Base-by-base conservation (phyloP, 2,797 vertebrate genomes). In the Rhinichthys osculus region DNA sequence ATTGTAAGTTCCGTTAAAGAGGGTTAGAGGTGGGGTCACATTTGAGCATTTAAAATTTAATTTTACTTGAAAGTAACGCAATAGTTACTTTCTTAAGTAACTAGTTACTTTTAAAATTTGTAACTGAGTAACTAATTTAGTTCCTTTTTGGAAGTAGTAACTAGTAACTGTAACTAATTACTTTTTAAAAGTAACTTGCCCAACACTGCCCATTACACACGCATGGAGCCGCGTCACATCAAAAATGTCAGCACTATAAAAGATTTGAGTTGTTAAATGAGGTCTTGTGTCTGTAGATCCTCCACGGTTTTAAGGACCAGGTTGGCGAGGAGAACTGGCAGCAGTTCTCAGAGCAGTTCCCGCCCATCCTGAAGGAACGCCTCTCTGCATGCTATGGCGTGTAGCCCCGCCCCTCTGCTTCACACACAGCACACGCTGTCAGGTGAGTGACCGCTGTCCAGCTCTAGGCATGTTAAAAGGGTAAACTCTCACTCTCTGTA, bases 301-400 rank as follows among this genome's bases (percentile, higher is more conserved):
- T 98, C 76, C 97, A 98, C 0, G 97, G 97, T 64, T 98, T 98
- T 93, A 98, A 98, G 94, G 97, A 98, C 90, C 97, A 98, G 92
- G 97, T 98, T 0, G 97, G 97, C 1, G 97, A 97, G 92, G 97
- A 98, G 86, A 98, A 98, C 93, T 98, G 97, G 97, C 97, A 97
- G 90, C 97, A 98, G 94, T 98, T 98, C 88, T 98, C 97, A 0
- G 97, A 98, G 93, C 97, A 98, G 95, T 98, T 98, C 91, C 97
- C 97, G 0, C 97, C 97, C 1, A 94, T 98, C 92, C 95, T 98
- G 89, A 98, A 98, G 94, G 97, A 98, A 90, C 94, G 97, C 90
- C 95, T 98, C 93, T 96, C 97, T 74, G 97, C 97, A 66, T 98
- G 97, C 93, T 98, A 98, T 0, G 97, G 97, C 82, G 97, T 98